phyloP scores from a whole-genome alignment of 2,113 vertebrate species.

The Odocoileus virginianus region DNA sequence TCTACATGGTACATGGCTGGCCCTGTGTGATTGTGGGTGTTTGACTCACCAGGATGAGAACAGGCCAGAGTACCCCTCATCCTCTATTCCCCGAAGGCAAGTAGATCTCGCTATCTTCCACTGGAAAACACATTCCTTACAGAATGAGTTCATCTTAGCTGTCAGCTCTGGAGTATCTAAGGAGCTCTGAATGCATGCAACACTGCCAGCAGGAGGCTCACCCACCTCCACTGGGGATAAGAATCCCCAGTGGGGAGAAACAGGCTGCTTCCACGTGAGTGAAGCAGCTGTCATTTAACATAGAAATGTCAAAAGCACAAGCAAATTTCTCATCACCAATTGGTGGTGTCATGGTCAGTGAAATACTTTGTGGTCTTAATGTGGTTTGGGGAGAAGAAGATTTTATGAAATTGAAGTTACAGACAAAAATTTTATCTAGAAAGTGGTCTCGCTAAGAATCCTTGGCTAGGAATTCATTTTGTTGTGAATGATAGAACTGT shows the following conservation, averaged over 20 bases:
- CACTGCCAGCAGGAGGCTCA: conserved; percentile 60
- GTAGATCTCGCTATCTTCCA: conserved; percentile 26
- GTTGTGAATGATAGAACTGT: background rate
- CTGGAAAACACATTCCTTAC: conserved; percentile 31
- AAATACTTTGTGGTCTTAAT: conserved; percentile 38
- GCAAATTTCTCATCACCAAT: conserved; percentile 68
- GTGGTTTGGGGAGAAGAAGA: conserved; percentile 29
- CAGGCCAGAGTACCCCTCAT: background rate
- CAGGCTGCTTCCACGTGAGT: conserved; percentile 60
- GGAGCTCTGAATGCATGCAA: conserved; percentile 35
- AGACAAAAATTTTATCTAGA: background rate
- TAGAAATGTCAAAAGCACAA: conserved; percentile 69
- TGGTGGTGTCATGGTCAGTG: conserved; percentile 62
- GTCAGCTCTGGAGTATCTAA: conserved; percentile 56
- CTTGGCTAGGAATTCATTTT: background rate
- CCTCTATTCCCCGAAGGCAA: conserved; percentile 36
- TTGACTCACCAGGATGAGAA: background rate
- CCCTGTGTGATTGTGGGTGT: background rate
- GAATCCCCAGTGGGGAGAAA: conserved; percentile 37
- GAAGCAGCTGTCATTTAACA: conserved; percentile 72
- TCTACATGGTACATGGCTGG: background rate
- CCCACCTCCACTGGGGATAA: conserved; percentile 69
- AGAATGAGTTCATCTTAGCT: conserved; percentile 65
- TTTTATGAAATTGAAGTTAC: conserved; percentile 1
- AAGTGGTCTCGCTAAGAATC: background rate